Conservation (phyloP, 2,888 invertebrate species). For the Limnephilus rhombicus region DNA sequence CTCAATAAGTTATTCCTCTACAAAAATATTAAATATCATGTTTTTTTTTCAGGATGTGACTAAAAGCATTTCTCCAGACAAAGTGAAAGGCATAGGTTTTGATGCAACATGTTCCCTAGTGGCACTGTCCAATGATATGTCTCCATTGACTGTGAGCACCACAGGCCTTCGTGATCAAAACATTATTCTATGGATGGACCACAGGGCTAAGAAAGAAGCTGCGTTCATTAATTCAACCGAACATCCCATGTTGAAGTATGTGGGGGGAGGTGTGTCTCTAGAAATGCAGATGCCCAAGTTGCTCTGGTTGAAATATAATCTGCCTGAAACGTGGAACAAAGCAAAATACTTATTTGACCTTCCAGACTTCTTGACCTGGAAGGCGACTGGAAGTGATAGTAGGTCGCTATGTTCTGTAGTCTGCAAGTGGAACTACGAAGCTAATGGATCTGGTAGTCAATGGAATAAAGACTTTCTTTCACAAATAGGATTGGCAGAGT, state of each 20-base stretch:
- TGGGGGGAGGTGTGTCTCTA: constrained; percentile 95
- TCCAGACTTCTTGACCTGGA: constrained; percentile 96
- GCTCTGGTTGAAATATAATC: constrained; percentile 91
- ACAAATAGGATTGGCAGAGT: constrained; percentile 86
- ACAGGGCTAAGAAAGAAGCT: constrained; percentile 89
- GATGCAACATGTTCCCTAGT: constrained; percentile 97
- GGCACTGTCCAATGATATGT: constrained; percentile 83
- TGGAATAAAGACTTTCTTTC: constrained; percentile 88
- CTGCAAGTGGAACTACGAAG: constrained; percentile 96
- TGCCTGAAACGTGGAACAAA: constrained; percentile 83
- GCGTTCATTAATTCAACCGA: constrained; percentile 86
- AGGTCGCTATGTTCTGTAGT: constrained; percentile 95
- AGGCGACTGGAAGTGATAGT: constrained; percentile 85
- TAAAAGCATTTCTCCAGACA: constrained; percentile 75
- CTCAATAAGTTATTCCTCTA: too few species aligned
- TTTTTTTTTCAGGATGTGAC: constrained; percentile 78
- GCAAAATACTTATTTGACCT: constrained; percentile 91
- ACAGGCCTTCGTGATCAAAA: constrained; percentile 85
- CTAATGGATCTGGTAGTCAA: constrained; percentile 77
- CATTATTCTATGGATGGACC: constrained; percentile 95
- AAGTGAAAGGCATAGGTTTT: constrained; percentile 93
- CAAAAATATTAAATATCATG: too few species aligned
- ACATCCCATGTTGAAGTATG: constrained; percentile 88
- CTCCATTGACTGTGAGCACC: constrained; percentile 84
- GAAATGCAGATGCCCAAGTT: constrained; percentile 98